These are phyloP conservation scores for Drosophila pseudoananassae DNA, from an alignment of 1,140 invertebrate species.

Conservation along the genomic window DNA sequence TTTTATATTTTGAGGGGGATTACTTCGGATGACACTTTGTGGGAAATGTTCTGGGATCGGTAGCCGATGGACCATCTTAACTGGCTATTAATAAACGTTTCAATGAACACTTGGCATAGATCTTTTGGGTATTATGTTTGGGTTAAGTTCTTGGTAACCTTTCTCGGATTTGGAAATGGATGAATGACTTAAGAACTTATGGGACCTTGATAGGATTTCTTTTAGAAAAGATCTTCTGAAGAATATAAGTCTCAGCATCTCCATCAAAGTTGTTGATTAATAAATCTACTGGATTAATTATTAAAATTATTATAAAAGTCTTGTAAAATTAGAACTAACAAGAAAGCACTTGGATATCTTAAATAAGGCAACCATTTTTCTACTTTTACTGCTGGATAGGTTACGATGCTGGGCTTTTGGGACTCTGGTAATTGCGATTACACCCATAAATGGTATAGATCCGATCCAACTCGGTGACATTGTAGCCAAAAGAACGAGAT, in stretches of 20 bases:
- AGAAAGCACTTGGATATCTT: too few species aligned
- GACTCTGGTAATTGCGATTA: constrained; percentile 55
- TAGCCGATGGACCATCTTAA: constrained; percentile 32
- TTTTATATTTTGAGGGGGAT: constrained; percentile 37
- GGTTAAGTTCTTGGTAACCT: constrained; percentile 61
- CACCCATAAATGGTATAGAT: constrained; percentile 61
- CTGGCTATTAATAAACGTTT: constrained; percentile 64
- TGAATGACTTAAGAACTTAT: constrained; percentile 31
- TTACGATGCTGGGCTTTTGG: constrained; percentile 19
- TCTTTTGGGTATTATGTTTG: constrained; percentile 28
- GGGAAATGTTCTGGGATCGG: constrained; percentile 66
- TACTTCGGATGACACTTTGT: constrained; percentile 62
- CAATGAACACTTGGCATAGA: constrained; percentile 56
- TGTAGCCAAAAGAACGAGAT: constrained; percentile 48
- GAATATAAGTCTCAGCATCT: neutral
- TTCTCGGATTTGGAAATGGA: constrained; percentile 21
- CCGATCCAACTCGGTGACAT: constrained; percentile 59
- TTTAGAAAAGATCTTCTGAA: too few species aligned
- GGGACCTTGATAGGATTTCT: neutral
- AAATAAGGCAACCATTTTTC: constrained; percentile 1
- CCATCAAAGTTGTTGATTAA: constrained; percentile 8
- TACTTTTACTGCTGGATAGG: constrained; percentile 32
- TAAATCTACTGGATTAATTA: constrained; percentile 21
- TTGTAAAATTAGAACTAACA: too few species aligned
- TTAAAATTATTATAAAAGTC: too few species aligned